Conservation (phyloP, 2,888 invertebrate genomes). For the Caenorhabditis sp. region DNA sequence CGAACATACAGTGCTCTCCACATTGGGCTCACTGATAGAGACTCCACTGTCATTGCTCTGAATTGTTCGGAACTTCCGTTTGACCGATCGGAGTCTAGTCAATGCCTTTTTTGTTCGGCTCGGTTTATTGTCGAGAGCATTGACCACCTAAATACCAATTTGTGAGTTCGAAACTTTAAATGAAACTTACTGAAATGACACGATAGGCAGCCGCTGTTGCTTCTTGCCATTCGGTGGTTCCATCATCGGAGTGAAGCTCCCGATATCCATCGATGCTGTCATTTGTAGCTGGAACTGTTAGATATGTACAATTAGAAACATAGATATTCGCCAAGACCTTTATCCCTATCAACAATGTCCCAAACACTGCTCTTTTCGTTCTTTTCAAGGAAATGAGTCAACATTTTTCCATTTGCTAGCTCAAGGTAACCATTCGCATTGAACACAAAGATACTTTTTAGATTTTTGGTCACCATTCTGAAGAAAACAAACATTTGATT, state of each 20-base stretch:
- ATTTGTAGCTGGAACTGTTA: too few relatives aligned
- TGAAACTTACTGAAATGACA: slow-evolving; percentile 56
- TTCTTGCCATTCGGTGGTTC: slow-evolving; percentile 63
- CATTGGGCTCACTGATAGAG: slow-evolving; percentile 55
- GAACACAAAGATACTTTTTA: slow-evolving; percentile 71
- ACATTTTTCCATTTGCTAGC: slow-evolving; percentile 61
- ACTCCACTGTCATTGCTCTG: slow-evolving; percentile 68
- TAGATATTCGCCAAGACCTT: too few relatives aligned
- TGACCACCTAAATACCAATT: slow-evolving; percentile 57
- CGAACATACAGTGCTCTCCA: slow-evolving; percentile 64
- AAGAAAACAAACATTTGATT: too few relatives aligned
- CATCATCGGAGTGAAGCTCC: slow-evolving; percentile 66
- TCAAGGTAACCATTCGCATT: slow-evolving; percentile 71
- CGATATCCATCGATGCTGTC: slow-evolving; percentile 70
- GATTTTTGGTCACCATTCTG: slow-evolving; percentile 68
- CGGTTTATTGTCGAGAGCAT: slow-evolving; percentile 52
- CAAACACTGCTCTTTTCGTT: slow-evolving; percentile 74
- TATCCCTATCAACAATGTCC: slow-evolving; percentile 68
- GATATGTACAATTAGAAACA: too few relatives aligned
- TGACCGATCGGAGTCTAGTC: slow-evolving; percentile 57
- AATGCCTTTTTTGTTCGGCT: slow-evolving; percentile 61
- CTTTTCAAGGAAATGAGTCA: slow-evolving; percentile 73
- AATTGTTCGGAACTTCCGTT: slow-evolving; percentile 59
- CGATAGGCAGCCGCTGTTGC: slow-evolving; percentile 57
- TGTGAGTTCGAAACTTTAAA: not conserved